Conservation (phyloP, 2,888 invertebrate genomes). For the Diplazon laetatorius region DNA sequence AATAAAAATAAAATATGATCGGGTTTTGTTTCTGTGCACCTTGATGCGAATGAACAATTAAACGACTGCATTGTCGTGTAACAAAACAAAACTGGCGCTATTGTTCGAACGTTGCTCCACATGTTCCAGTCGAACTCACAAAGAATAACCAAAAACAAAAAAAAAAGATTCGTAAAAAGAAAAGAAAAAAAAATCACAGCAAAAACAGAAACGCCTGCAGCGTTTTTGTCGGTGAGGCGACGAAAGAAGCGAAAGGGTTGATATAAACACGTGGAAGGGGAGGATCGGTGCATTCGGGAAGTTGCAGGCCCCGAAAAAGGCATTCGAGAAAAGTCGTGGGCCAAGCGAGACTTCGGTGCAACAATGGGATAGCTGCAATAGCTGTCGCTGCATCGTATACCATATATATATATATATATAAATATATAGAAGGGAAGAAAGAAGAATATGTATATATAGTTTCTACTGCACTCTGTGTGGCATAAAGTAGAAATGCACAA, state of each 20-base stretch:
- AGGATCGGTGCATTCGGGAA: slow-evolving; percentile 24
- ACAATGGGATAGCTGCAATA: slow-evolving; percentile 49
- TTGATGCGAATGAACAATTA: slow-evolving; percentile 9
- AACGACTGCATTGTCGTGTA: slow-evolving; percentile 9
- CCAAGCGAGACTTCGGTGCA: slow-evolving; percentile 37
- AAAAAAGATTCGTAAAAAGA: neutral
- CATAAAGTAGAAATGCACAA: slow-evolving; percentile 56
- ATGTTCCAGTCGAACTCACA: slow-evolving; percentile 13
- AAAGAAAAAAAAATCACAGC: slow-evolving; percentile 9
- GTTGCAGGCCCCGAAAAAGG: neutral
- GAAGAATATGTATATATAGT: slow-evolving; percentile 25
- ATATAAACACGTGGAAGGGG: slow-evolving; percentile 18
- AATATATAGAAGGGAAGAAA: too few species aligned
- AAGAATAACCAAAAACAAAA: slow-evolving; percentile 5
- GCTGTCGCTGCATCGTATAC: slow-evolving; percentile 34
- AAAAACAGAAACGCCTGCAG: slow-evolving; percentile 31
- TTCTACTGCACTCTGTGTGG: slow-evolving; percentile 23
- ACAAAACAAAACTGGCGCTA: slow-evolving; percentile 32
- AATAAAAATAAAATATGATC: slow-evolving; percentile 10
- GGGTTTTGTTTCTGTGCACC: neutral
- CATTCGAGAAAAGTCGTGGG: slow-evolving; percentile 29
- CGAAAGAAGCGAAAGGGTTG: slow-evolving; percentile 19
- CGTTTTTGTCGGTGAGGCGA: slow-evolving; percentile 18
- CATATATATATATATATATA: slow-evolving; percentile 13
- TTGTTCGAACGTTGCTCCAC: slow-evolving; percentile 9